A percentile compares a stretch with the other conserved stretches of the same genome.
phyloP scores from a whole-genome alignment of 1,140 invertebrate species.

The Scaptomyza graminum region DNA sequence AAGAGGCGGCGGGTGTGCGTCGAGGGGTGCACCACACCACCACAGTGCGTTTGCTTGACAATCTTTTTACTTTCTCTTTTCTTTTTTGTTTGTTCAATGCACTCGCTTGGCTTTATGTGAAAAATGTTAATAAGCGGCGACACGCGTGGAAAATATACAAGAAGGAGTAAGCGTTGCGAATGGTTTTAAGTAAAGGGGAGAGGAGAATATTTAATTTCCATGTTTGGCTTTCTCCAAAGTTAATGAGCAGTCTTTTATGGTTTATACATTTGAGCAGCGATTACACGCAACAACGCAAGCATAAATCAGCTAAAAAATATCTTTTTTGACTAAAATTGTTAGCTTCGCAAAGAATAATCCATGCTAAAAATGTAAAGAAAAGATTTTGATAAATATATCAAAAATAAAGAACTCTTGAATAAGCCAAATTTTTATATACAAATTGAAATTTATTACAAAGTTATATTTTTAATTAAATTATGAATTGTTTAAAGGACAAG shows the following conservation, averaged over 20 bases:
- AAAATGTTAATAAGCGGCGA: constrained; percentile 59
- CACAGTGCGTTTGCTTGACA: constrained; percentile 59
- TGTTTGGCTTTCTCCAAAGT: not conserved
- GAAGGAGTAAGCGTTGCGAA: no score
- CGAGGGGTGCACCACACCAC: constrained; percentile 44
- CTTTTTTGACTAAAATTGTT: no score
- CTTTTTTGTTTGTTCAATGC: constrained; percentile 35
- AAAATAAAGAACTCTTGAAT: not conserved
- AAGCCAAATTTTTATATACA: not conserved
- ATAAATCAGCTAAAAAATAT: not conserved
- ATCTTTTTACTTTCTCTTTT: constrained; percentile 8
- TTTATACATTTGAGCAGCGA: not conserved
- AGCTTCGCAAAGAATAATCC: no score
- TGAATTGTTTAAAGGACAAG: not conserved
- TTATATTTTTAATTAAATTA: no score
- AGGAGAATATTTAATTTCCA: constrained; percentile 3
- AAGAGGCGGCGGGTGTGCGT: constrained; percentile 42
- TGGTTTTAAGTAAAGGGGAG: not conserved
- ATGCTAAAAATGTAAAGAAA: no score
- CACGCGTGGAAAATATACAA: constrained; percentile 9
- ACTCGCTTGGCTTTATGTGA: constrained; percentile 7
- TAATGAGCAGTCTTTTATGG: constrained; percentile 3
- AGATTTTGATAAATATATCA: no score
- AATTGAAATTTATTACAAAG: no score
- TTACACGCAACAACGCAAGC: not conserved